phyloP scores from a whole-genome alignment of 2,888 invertebrate species.

The Melinaea menophilus region DNA sequence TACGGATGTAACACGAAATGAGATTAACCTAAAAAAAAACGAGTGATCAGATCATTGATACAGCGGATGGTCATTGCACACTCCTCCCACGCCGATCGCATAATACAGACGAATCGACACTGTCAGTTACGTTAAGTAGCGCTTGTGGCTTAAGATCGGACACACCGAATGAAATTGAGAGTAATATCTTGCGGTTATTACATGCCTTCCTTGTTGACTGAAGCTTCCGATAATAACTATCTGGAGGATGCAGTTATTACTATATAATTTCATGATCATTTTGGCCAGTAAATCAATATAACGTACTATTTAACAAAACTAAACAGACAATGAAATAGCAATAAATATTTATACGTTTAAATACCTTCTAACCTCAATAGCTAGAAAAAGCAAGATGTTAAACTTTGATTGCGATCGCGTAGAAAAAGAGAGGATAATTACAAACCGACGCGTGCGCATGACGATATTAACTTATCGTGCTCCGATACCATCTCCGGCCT shows the following conservation, averaged over 20 bases:
- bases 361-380: slow-evolving; percentile 23
- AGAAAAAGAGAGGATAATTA: slow-evolving; percentile 22
- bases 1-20: slow-evolving; percentile 9
- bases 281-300: not conserved
- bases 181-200: slow-evolving; percentile 20
- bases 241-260: not conserved
- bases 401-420: slow-evolving; percentile 13
- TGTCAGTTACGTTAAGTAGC: slow-evolving; percentile 20
- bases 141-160: slow-evolving; percentile 9
- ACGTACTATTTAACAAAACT: no score
- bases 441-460: slow-evolving; percentile 16
- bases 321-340: not conserved
- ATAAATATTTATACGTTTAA: slow-evolving; percentile 23
- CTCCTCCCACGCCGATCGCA: slow-evolving; percentile 12
- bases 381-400: slow-evolving; percentile 17
- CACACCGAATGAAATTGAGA: slow-evolving; percentile 26
- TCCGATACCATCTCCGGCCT: slow-evolving; percentile 29
- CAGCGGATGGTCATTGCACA: slow-evolving; percentile 16
- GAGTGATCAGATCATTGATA: slow-evolving; percentile 22
- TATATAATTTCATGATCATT: not conserved
- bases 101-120: slow-evolving; percentile 23
- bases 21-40: slow-evolving; percentile 19
- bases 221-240: not conserved
- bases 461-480: slow-evolving; percentile 28
- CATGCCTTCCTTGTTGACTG: slow-evolving; percentile 18